These are phyloP conservation scores for Triplophysa dalaica DNA, from an alignment of 2,113 vertebrate species.

Conservation along the genomic window DNA sequence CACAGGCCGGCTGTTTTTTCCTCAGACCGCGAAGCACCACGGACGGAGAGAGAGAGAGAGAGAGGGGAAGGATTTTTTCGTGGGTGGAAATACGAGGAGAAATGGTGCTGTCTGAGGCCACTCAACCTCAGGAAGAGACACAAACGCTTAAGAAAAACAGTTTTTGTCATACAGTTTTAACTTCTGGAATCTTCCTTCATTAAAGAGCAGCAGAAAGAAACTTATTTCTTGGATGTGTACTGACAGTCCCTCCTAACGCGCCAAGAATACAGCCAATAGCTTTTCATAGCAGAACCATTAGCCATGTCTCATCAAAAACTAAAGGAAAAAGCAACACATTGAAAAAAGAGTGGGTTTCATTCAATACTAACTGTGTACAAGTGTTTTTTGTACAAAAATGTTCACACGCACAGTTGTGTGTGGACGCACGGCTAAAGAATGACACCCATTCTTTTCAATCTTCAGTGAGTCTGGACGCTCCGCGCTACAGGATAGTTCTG, in stretches of 20 bases:
- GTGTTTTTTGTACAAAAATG: too few relatives aligned
- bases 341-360: neutral
- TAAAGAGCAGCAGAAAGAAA: constrained; percentile 19
- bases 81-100: constrained; percentile 17
- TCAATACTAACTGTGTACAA: too few relatives aligned
- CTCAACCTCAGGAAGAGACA: constrained; percentile 29
- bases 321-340: neutral
- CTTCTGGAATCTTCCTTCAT: constrained; percentile 32
- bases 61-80: constrained; percentile 7
- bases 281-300: neutral
- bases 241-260: neutral
- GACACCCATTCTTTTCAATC: too few relatives aligned
- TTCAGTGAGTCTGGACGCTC: neutral
- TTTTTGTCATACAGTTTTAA: constrained; percentile 24
- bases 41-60: constrained; percentile 1
- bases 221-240: neutral
- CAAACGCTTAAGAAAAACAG: neutral
- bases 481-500: neutral
- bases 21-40: constrained; percentile 20
- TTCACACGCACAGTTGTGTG: too few relatives aligned
- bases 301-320: neutral
- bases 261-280: neutral
- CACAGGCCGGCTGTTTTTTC: constrained; percentile 35
- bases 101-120: constrained; percentile 20
- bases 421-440: too few relatives aligned